These are phyloP conservation scores for Pseudotriccus pelzelni DNA, from an alignment of 2,797 vertebrate species.

Conservation along the genomic window DNA sequence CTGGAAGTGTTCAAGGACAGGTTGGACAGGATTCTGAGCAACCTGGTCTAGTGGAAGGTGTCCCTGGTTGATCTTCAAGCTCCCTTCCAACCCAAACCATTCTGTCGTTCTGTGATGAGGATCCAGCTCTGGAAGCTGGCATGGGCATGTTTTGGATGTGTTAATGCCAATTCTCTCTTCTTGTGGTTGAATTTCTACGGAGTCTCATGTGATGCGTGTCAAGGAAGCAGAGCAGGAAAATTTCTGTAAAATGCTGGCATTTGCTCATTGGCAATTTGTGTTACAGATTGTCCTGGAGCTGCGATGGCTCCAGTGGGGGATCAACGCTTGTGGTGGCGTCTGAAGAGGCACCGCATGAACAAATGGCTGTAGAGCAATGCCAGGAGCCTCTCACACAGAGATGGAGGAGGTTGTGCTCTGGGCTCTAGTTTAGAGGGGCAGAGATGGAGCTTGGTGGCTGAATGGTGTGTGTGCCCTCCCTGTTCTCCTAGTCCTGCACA, in stretches of 20 bases:
- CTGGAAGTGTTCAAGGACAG: not conserved
- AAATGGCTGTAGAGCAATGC: not conserved
- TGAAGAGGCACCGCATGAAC: accelerated
- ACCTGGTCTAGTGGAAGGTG: accelerated
- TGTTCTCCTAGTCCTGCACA: not conserved
- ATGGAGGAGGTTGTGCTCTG: not conserved
- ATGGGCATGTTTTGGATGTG: not conserved
- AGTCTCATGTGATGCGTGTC: accelerated
- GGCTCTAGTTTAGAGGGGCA: not conserved
- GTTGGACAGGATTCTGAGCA: not conserved
- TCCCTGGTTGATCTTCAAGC: not conserved
- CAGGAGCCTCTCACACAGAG: not conserved
- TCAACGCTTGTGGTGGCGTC: accelerated
- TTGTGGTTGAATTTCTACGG: not conserved
- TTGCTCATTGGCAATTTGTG: not conserved
- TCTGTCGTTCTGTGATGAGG: not conserved
- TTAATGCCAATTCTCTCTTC: not conserved
- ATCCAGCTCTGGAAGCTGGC: not conserved
- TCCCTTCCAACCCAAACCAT: not conserved
- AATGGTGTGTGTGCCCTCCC: not conserved
- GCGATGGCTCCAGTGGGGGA: not conserved
- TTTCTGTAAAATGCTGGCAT: not conserved
- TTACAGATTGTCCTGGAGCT: not conserved
- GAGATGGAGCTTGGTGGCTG: not conserved
- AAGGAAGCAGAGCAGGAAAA: not conserved